phyloP scores from a whole-genome alignment of 2,888 invertebrate genomes.

The Saturnia pavonia region DNA sequence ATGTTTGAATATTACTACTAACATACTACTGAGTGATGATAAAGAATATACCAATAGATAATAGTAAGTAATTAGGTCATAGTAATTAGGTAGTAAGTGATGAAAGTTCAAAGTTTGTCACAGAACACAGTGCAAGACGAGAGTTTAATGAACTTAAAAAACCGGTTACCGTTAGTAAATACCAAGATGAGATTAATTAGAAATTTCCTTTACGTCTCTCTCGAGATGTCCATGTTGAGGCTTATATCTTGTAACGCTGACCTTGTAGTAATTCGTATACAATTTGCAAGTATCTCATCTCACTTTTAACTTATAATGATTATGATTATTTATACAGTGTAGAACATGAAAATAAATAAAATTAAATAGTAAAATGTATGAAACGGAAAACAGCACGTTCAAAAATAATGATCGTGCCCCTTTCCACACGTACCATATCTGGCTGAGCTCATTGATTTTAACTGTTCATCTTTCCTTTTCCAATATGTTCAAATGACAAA shows the following conservation, averaged over 20 bases:
- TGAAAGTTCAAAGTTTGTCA: background rate
- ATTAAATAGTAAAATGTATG: background rate
- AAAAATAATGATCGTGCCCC: background rate
- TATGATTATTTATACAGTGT: background rate
- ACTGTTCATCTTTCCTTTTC: slow-evolving; percentile 2
- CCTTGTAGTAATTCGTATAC: background rate
- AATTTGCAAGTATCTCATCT: background rate
- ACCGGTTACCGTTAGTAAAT: background rate
- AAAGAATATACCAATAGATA: too few relatives aligned
- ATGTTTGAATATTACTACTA: too few relatives aligned
- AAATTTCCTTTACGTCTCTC: background rate
- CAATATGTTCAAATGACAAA: slow-evolving; percentile 6
- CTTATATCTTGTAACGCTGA: background rate
- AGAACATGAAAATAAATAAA: background rate
- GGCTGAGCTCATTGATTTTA: background rate
- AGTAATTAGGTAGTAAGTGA: too few relatives aligned
- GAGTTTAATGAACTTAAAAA: too few relatives aligned
- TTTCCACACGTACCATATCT: background rate
- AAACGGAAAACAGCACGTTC: background rate
- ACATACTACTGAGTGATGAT: too few relatives aligned
- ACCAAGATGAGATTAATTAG: background rate
- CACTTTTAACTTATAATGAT: background rate
- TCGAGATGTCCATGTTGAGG: background rate
- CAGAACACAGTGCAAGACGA: background rate
- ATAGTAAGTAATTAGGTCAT: background rate